Evolutionary conservation across 2,797 vertebrate species (phyloP).

Genomic region (Neopelma chrysocephalum): DNA sequence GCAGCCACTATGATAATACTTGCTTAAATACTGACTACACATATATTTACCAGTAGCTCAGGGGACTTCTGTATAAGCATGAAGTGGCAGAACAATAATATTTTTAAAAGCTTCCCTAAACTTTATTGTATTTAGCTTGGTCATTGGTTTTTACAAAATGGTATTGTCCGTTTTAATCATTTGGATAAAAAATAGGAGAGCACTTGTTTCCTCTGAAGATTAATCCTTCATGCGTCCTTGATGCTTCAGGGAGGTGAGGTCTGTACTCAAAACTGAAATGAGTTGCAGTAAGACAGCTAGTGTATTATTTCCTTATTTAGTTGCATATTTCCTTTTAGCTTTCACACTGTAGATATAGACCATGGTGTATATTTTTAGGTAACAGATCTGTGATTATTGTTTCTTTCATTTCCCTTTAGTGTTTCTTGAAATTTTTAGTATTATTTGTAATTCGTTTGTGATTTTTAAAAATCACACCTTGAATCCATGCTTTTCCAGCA

Average conservation of each 20-base stretch:
- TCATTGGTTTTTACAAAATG: neutral
- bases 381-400: neutral
- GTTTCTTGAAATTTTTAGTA: neutral
- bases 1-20: neutral
- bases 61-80: neutral
- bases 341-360: neutral
- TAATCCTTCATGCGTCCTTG: neutral
- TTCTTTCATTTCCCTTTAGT: neutral
- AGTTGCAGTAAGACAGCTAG: neutral
- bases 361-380: neutral
- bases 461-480: neutral
- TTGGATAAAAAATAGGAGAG: neutral
- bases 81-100: neutral
- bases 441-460: neutral
- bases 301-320: neutral
- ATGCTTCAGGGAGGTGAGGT: neutral
- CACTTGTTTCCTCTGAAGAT: neutral
- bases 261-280: neutral
- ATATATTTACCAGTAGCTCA: neutral
- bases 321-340: neutral
- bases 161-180: neutral
- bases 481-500: neutral
- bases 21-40: constrained; percentile 27
- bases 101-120: neutral
- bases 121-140: neutral